phyloP scores from a whole-genome alignment of 2,113 vertebrate species.

The Oryzias woworae region DNA sequence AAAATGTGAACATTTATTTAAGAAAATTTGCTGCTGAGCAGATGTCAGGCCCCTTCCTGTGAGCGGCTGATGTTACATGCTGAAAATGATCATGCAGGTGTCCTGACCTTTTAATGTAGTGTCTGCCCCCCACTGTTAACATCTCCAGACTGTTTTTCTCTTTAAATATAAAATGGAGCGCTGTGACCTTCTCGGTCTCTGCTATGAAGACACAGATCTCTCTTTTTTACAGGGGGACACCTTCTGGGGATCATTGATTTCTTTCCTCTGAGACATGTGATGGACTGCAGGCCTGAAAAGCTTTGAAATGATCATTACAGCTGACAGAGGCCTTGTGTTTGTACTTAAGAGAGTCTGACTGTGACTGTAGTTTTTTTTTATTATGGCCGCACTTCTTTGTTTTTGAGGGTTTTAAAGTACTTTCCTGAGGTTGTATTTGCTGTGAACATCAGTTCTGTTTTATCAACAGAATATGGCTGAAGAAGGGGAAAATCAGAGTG shows the following conservation, averaged over 20 bases:
- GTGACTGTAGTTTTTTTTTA: too few species aligned
- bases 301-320: slow-evolving; percentile 33
- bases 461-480: slow-evolving; percentile 8
- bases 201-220: slow-evolving; percentile 26
- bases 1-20: too few species aligned
- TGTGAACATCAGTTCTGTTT: neutral
- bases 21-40: neutral
- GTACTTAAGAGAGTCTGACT: neutral
- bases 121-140: neutral
- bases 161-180: slow-evolving; percentile 12
- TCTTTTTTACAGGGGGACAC: slow-evolving; percentile 39
- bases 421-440: too few species aligned
- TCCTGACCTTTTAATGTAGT: slow-evolving; percentile 49
- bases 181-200: slow-evolving; percentile 42
- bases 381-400: too few species aligned
- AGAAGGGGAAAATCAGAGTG: slow-evolving; percentile 2
- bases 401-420: too few species aligned
- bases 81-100: slow-evolving; percentile 41
- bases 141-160: slow-evolving; percentile 9
- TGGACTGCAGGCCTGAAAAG: slow-evolving; percentile 4
- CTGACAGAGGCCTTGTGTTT: slow-evolving; percentile 6
- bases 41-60: slow-evolving; percentile 26
- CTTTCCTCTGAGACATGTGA: slow-evolving; percentile 9
- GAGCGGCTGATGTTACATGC: slow-evolving; percentile 27
- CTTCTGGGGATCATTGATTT: slow-evolving; percentile 55